phyloP scores from a whole-genome alignment of 2,888 invertebrate genomes.

The Aproaerema taeniolella region DNA sequence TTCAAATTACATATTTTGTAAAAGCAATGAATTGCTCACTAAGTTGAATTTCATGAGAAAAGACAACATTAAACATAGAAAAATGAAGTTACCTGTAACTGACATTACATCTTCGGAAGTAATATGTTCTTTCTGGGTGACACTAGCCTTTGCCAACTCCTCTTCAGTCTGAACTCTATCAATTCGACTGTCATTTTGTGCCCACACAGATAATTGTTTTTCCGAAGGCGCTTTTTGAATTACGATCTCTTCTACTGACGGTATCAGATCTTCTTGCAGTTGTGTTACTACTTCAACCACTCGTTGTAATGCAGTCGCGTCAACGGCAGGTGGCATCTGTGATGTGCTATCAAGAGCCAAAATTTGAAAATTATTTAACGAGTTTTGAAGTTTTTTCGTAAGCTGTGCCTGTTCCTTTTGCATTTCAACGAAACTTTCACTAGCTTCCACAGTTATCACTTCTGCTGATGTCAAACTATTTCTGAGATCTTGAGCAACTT shows the following conservation, averaged over 20 bases:
- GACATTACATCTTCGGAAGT: too few relatives aligned
- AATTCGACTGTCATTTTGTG: too few relatives aligned
- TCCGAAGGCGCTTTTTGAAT: neutral
- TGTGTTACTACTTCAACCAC: slow-evolving; percentile 19
- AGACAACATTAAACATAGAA: too few relatives aligned
- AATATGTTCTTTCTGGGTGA: too few relatives aligned
- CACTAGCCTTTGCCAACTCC: too few relatives aligned
- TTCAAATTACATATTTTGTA: too few relatives aligned
- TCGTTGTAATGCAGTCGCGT: slow-evolving; percentile 22
- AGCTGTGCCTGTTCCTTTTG: slow-evolving; percentile 24
- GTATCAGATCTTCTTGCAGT: slow-evolving; percentile 5
- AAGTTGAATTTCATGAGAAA: too few relatives aligned
- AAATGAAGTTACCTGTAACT: too few relatives aligned
- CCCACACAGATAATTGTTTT: too few relatives aligned
- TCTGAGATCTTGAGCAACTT: slow-evolving; percentile 35
- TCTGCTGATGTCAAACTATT: too few relatives aligned
- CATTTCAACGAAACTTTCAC: slow-evolving; percentile 15
- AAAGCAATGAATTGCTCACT: too few relatives aligned
- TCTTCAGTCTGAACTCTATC: too few relatives aligned
- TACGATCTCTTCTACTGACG: neutral
- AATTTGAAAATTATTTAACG: slow-evolving; percentile 12
- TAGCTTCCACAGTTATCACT: slow-evolving; percentile 11
- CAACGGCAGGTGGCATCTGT: slow-evolving; percentile 16
- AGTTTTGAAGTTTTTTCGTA: slow-evolving; percentile 22
- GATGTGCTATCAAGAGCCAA: slow-evolving; percentile 22